Evolutionary conservation across 1,140 invertebrate species (phyloP).

Genomic region (Caenorhabditis remanei): DNA sequence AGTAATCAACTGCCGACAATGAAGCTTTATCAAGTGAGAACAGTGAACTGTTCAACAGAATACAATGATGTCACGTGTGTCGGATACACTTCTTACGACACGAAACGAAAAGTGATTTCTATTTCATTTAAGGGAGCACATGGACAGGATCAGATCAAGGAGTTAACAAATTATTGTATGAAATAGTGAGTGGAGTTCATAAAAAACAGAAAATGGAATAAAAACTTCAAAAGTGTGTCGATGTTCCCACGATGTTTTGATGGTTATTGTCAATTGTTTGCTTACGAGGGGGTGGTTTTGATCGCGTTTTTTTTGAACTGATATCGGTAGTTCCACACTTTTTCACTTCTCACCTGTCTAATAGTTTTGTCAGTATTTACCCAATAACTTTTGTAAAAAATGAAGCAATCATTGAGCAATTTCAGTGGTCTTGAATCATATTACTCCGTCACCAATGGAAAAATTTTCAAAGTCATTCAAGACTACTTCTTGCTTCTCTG

Average conservation of each 20-base stretch:
- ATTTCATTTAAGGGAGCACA: conserved; percentile 30
- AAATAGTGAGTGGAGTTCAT: conserved; percentile 3
- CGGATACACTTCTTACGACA: conserved; percentile 4
- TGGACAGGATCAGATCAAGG: conserved; percentile 32
- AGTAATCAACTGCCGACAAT: conserved; percentile 24
- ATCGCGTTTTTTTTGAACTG: too few species aligned
- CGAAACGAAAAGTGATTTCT: conserved; percentile 14
- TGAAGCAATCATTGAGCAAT: not conserved
- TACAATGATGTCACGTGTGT: conserved; percentile 42
- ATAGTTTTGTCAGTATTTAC: too few species aligned
- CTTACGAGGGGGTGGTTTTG: too few species aligned
- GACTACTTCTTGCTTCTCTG: conserved; percentile 62
- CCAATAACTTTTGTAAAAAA: too few species aligned
- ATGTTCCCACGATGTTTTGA: too few species aligned
- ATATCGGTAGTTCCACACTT: too few species aligned
- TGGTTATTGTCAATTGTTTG: too few species aligned
- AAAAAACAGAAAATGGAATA: not conserved
- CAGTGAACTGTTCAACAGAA: conserved; percentile 10
- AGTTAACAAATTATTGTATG: not conserved
- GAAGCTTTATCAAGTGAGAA: conserved; percentile 7
- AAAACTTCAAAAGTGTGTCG: too few species aligned
- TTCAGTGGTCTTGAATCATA: conserved; percentile 8
- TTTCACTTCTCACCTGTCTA: too few species aligned
- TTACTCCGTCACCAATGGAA: conserved; percentile 16
- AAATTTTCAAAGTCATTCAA: conserved; percentile 48